A percentile compares a stretch with the other conserved stretches of the same genome.
These are phyloP conservation scores for Beaufortia kweichowensis DNA, from an alignment of 2,113 vertebrate genomes.

Conservation along the genomic window DNA sequence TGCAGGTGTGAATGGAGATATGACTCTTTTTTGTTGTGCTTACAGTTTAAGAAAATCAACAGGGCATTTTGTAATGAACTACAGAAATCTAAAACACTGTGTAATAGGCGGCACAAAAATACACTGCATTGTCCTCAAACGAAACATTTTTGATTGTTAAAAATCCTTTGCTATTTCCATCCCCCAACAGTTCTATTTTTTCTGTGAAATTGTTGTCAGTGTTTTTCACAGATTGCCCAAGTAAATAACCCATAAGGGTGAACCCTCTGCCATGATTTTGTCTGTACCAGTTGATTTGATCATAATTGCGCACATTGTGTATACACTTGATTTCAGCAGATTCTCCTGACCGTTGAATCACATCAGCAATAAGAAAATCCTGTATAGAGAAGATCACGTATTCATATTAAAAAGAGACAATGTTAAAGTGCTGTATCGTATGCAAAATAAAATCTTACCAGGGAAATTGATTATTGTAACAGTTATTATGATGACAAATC, in stretches of 20 bases:
- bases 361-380: background rate
- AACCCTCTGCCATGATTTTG: background rate
- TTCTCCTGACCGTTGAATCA: background rate
- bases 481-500: constrained; percentile 10
- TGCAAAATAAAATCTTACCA: background rate
- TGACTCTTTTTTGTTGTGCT: background rate
- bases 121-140: constrained; percentile 18
- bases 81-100: constrained; percentile 26
- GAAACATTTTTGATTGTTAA: constrained; percentile 23
- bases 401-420: background rate
- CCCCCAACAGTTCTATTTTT: constrained; percentile 5
- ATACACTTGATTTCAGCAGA: constrained; percentile 19
- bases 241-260: constrained; percentile 28
- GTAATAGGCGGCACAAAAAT: constrained; percentile 48
- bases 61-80: too few species aligned
- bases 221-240: background rate
- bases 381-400: background rate
- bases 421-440: too few species aligned
- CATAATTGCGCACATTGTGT: background rate
- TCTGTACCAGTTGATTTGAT: constrained; percentile 42
- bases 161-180: constrained; percentile 22
- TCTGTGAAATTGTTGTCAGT: background rate
- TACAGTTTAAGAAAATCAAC: too few species aligned
- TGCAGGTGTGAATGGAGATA: constrained; percentile 39
- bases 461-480: constrained; percentile 3